These are phyloP conservation scores for Pogona vitticeps DNA, from an alignment of 2,113 vertebrate genomes.

Conservation along the genomic window DNA sequence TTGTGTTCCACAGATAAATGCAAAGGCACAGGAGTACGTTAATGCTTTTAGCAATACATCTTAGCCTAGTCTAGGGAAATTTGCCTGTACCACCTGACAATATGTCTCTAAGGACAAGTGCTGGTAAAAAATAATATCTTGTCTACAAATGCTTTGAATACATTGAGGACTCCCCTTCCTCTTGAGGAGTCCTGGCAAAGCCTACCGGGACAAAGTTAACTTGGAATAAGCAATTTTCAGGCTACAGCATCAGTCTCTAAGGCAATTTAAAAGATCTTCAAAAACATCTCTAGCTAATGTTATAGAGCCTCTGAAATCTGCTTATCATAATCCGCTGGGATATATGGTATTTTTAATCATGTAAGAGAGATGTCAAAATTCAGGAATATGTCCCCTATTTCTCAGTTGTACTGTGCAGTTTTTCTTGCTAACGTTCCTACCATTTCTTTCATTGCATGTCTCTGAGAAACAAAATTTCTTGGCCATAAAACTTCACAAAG, in stretches of 20 bases:
- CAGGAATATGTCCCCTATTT: not conserved
- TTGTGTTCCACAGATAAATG: too few relatives aligned
- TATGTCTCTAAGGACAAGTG: not conserved
- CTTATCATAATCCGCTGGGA: not conserved
- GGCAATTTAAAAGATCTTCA: not conserved
- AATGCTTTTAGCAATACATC: too few relatives aligned
- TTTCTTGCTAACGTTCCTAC: not conserved
- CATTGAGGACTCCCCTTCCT: not conserved
- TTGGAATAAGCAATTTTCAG: not conserved
- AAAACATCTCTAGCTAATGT: not conserved
- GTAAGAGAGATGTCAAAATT: not conserved
- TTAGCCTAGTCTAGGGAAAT: too few relatives aligned
- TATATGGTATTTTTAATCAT: not conserved
- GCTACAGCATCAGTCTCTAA: not conserved
- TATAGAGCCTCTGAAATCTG: not conserved
- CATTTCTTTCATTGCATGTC: not conserved
- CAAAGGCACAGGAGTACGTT: too few relatives aligned
- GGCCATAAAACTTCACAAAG: conserved; percentile 9
- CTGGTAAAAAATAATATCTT: not conserved
- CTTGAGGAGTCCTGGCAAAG: not conserved
- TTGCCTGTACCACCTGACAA: too few relatives aligned
- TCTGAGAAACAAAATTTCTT: conserved; percentile 3
- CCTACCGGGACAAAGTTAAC: not conserved
- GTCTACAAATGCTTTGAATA: not conserved
- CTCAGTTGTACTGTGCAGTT: not conserved